Conservation (phyloP, 53 echinoderm and acorn worm species). For the Hippasteria phrygiana region DNA sequence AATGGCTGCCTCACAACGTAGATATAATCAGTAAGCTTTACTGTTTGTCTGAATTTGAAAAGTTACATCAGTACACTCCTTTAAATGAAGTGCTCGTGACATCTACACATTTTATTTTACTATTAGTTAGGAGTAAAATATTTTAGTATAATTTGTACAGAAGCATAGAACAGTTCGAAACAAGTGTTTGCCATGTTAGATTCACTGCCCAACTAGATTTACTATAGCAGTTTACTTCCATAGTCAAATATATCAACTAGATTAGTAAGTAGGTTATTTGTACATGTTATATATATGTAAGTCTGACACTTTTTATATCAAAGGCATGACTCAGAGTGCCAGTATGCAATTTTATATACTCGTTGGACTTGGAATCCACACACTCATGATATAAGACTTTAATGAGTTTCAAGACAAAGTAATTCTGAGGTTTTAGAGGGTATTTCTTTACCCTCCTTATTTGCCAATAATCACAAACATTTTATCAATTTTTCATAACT, state of each 20-base stretch:
- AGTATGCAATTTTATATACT: slow-evolving; percentile 63
- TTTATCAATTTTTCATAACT: too few species aligned
- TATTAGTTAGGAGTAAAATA: slow-evolving; percentile 4
- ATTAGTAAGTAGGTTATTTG: slow-evolving; percentile 44
- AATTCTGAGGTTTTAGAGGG: neutral
- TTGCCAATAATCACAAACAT: neutral
- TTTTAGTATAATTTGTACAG: slow-evolving; percentile 26
- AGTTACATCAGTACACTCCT: too few species aligned
- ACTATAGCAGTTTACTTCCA: slow-evolving; percentile 10
- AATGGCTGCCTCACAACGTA: slow-evolving; percentile 40
- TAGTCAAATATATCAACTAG: slow-evolving; percentile 53
- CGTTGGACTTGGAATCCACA: neutral
- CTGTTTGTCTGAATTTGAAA: neutral
- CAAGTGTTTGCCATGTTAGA: slow-evolving; percentile 27
- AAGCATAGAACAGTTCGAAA: slow-evolving; percentile 49
- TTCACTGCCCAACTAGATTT: slow-evolving; percentile 12
- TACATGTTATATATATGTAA: slow-evolving; percentile 66
- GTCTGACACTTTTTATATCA: slow-evolving; percentile 48
- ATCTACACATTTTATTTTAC: slow-evolving; percentile 42
- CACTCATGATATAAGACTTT: neutral
- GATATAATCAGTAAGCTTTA: neutral
- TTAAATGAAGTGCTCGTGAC: too few species aligned
- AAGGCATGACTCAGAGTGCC: slow-evolving; percentile 23
- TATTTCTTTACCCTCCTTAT: neutral
- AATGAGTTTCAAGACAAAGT: neutral